A percentile compares a stretch with the other conserved stretches of the same genome.
phyloP scores from a whole-genome alignment of 2,797 vertebrate species.

The Falco columbarius region DNA sequence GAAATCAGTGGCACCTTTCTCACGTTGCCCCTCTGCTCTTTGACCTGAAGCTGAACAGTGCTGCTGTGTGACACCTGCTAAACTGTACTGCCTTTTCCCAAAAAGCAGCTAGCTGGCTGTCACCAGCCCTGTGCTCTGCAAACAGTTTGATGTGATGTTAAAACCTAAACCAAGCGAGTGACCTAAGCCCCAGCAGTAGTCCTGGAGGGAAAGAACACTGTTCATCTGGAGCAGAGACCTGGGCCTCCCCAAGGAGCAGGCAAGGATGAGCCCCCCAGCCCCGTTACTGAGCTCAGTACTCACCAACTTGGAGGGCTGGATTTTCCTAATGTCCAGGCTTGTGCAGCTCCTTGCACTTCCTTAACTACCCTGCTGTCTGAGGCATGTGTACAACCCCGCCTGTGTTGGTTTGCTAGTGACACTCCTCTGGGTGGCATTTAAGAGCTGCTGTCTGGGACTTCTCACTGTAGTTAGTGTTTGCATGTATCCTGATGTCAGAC shows the following conservation, averaged over 20 bases:
- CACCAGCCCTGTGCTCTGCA: not conserved
- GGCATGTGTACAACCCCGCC: not conserved
- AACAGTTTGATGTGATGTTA: not conserved
- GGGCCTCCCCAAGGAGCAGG: not conserved
- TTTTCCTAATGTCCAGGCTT: not conserved
- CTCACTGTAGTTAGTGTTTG: constrained; percentile 15
- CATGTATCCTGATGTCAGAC: constrained; percentile 37
- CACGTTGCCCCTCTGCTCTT: not conserved
- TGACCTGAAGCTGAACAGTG: not conserved
- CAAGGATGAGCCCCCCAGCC: not conserved
- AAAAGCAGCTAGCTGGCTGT: not conserved
- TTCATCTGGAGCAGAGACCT: not conserved
- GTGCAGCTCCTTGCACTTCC: not conserved
- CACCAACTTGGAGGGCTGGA: not conserved
- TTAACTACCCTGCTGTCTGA: not conserved
- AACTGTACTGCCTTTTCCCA: not conserved
- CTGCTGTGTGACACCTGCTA: not conserved
- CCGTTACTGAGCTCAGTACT: not conserved
- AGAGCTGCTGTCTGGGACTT: not conserved
- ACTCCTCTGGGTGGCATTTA: not conserved
- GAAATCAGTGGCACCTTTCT: not conserved
- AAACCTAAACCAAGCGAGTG: not conserved
- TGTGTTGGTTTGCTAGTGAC: not conserved
- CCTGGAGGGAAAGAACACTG: not conserved
- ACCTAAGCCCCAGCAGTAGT: not conserved